Evolutionary conservation across 2,113 vertebrate genomes (phyloP).

Genomic region (Tetrax tetrax): DNA sequence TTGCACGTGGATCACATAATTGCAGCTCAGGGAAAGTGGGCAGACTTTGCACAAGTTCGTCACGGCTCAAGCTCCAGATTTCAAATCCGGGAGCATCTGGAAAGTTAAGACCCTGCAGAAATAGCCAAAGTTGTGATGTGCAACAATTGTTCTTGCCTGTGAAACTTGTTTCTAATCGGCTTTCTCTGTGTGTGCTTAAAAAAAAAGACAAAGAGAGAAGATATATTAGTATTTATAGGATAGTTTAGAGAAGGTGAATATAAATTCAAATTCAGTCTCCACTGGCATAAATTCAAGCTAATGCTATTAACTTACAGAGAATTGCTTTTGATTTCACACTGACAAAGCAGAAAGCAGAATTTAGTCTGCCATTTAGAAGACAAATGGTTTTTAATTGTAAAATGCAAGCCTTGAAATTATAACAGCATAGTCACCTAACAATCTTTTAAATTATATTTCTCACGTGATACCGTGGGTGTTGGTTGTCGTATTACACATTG

Average conservation of each 20-base stretch:
- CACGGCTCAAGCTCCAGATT: slow-evolving; percentile 12
- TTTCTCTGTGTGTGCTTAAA: neutral
- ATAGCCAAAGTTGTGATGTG: neutral
- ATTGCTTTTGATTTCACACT: slow-evolving; percentile 7
- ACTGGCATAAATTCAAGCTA: neutral
- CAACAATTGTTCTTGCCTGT: slow-evolving; percentile 14
- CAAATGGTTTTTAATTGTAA: neutral
- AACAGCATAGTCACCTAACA: neutral
- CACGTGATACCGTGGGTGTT: neutral
- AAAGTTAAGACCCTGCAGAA: slow-evolving; percentile 20
- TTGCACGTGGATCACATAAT: slow-evolving; percentile 50
- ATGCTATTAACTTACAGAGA: neutral
- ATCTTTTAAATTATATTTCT: neutral
- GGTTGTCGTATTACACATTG: slow-evolving; percentile 18
- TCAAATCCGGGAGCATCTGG: slow-evolving; percentile 21
- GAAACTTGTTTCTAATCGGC: neutral
- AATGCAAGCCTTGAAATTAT: neutral
- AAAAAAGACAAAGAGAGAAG: neutral
- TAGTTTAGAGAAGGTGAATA: neutral
- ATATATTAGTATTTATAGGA: neutral
- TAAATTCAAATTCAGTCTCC: neutral
- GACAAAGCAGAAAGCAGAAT: neutral
- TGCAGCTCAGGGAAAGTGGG: slow-evolving; percentile 31
- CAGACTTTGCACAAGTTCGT: slow-evolving; percentile 40
- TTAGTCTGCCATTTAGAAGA: slow-evolving; percentile 11